phyloP scores from a whole-genome alignment of 2,797 vertebrate species.

The Falco biarmicus region DNA sequence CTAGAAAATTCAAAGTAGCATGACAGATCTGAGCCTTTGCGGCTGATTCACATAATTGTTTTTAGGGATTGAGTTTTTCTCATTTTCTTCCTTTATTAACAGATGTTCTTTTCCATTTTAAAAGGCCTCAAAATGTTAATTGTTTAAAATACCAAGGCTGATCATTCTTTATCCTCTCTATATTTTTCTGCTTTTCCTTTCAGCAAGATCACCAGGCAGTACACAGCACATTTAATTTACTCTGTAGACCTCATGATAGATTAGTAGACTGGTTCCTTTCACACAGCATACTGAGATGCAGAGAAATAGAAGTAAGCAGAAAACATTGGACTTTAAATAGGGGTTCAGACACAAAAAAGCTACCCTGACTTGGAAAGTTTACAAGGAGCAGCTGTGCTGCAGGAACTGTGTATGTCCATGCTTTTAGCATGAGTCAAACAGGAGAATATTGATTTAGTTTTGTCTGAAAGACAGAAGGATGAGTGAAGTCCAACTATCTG shows the following conservation, averaged over 20 bases:
- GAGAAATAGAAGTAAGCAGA: neutral
- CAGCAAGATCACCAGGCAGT: neutral
- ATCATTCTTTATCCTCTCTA: neutral
- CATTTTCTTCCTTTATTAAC: conserved; percentile 42
- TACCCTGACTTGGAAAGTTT: neutral
- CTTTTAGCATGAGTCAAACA: neutral
- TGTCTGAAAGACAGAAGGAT: neutral
- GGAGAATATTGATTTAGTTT: neutral
- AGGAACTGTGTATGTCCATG: neutral
- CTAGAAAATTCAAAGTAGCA: neutral
- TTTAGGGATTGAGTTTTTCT: conserved; percentile 4
- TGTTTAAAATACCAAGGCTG: conserved; percentile 11
- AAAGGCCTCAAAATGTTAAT: conserved; percentile 32
- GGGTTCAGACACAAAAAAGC: neutral
- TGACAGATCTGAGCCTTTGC: neutral
- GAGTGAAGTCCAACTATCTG: neutral
- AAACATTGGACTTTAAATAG: neutral
- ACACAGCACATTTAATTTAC: neutral
- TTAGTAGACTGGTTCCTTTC: neutral
- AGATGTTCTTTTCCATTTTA: conserved; percentile 2
- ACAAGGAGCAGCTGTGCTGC: neutral
- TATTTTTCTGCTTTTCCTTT: conserved; percentile 4
- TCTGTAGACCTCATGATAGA: neutral
- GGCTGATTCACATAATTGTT: neutral
- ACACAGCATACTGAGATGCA: neutral